Conservation (phyloP, 2,888 invertebrate genomes). For the Agriopis aurantiaria region DNA sequence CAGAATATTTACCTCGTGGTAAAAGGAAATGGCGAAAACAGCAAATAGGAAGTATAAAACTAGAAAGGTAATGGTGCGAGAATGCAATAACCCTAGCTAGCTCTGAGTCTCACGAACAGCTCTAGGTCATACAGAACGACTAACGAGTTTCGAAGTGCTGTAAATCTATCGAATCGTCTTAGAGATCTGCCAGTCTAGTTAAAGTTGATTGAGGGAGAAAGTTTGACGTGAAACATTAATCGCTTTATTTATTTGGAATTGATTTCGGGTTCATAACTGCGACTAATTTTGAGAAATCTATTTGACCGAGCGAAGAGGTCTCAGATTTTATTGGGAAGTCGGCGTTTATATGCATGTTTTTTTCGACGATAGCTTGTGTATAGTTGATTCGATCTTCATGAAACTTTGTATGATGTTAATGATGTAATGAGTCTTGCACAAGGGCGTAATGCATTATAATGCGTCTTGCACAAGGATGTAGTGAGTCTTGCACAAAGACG, state of each 20-base stretch:
- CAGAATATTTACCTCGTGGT: slow-evolving; percentile 23
- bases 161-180: slow-evolving; percentile 33
- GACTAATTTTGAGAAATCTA: background rate
- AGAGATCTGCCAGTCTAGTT: slow-evolving; percentile 24
- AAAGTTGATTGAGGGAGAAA: slow-evolving; percentile 25
- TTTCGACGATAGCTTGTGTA: too few species aligned
- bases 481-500: too few species aligned
- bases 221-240: slow-evolving; percentile 20
- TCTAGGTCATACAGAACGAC: slow-evolving; percentile 21
- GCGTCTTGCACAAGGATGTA: too few species aligned
- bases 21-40: slow-evolving; percentile 22
- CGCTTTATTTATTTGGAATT: slow-evolving; percentile 11
- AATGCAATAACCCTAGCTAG: slow-evolving; percentile 27
- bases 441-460: too few species aligned
- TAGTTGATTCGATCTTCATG: too few species aligned
- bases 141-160: slow-evolving; percentile 34
- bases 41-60: slow-evolving; percentile 33
- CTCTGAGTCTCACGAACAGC: slow-evolving; percentile 9
- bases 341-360: too few species aligned
- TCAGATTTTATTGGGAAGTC: too few species aligned
- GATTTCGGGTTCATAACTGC: slow-evolving; percentile 4
- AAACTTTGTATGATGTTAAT: background rate
- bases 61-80: slow-evolving; percentile 32
- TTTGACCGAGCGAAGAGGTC: too few species aligned
- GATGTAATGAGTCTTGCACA: background rate